Evolutionary conservation across 2,888 invertebrate species (phyloP).

Genomic region (Liodrosophila aerea): DNA sequence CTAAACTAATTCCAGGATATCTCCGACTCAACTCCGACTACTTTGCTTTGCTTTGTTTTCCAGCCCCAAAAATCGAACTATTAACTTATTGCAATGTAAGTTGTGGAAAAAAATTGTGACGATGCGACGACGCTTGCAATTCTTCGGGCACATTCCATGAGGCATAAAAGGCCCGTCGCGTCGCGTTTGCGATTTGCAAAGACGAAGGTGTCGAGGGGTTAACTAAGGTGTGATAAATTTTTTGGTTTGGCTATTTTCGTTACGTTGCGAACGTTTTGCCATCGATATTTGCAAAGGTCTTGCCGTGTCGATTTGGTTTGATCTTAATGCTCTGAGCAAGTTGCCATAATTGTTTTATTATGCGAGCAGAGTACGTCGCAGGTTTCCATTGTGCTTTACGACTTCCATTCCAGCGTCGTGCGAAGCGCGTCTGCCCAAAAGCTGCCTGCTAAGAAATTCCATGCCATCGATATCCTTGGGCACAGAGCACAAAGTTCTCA

Average conservation of each 20-base stretch:
- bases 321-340: constrained; percentile 40
- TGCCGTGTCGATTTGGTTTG: constrained; percentile 28
- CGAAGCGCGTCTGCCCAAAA: constrained; percentile 40
- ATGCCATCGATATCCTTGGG: constrained; percentile 12
- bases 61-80: constrained; percentile 67
- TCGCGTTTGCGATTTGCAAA: constrained; percentile 27
- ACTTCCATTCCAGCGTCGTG: constrained; percentile 48
- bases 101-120: constrained; percentile 41
- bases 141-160: constrained; percentile 57
- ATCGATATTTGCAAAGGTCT: constrained; percentile 59
- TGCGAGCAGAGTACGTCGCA: constrained; percentile 23
- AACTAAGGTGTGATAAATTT: constrained; percentile 79
- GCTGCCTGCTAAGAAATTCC: constrained; percentile 33
- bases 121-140: constrained; percentile 60
- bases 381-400: constrained; percentile 30
- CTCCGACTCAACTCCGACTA: too few species aligned
- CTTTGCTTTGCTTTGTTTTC: constrained; percentile 3
- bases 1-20: too few species aligned
- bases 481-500: constrained; percentile 36
- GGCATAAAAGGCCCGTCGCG: constrained; percentile 37
- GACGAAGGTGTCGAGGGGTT: constrained; percentile 73
- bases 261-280: constrained; percentile 33
- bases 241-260: constrained; percentile 48
- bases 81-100: constrained; percentile 76
- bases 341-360: constrained; percentile 75